These are phyloP conservation scores for Lonchura striata DNA, from an alignment of 2,113 vertebrate species.

Conservation along the genomic window DNA sequence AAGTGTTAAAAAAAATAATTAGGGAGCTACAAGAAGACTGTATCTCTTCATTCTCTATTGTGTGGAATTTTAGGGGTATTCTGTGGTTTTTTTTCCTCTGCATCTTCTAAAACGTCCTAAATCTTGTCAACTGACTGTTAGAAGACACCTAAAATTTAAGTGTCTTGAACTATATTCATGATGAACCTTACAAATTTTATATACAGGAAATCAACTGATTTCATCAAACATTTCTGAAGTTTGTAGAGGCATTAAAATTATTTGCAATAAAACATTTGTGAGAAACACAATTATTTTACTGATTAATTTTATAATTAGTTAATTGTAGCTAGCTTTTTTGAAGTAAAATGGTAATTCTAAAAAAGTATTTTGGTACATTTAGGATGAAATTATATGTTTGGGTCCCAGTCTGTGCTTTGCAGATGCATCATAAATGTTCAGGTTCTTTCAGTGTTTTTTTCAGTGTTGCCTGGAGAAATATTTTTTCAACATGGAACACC, in stretches of 20 bases:
- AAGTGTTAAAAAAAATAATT: neutral
- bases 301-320: neutral
- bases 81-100: fast-evolving
- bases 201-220: neutral
- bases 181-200: neutral
- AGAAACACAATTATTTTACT: neutral
- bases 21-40: neutral
- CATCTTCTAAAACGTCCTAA: neutral
- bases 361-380: neutral
- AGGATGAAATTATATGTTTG: neutral
- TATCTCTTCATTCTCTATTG: neutral
- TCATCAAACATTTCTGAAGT: neutral
- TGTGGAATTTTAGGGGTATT: neutral
- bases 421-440: neutral
- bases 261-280: neutral
- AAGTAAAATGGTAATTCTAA: neutral
- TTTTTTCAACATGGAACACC: neutral
- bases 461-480: neutral
- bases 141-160: neutral
- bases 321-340: neutral
- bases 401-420: neutral
- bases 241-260: neutral
- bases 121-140: neutral
- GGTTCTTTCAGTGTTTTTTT: neutral
- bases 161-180: neutral